A percentile compares a stretch with the other conserved stretches of the same genome.
These are phyloP conservation scores for Deilephila elpenor DNA, from an alignment of 2,888 invertebrate genomes.

Conservation along the genomic window DNA sequence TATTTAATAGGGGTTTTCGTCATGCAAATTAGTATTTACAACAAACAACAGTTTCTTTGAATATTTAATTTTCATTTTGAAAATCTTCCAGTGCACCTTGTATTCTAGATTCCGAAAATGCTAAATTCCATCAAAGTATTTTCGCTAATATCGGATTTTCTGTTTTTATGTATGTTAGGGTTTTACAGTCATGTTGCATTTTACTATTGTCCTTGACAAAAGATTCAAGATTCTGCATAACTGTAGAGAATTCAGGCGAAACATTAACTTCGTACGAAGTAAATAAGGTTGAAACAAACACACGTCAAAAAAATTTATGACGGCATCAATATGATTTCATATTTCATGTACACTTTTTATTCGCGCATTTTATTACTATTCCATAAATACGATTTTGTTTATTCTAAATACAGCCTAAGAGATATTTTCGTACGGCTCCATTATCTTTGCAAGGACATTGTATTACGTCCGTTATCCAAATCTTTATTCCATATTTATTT, in stretches of 20 bases:
- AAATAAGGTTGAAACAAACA: slow-evolving; percentile 36
- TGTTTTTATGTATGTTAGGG: background rate
- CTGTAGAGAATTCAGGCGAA: slow-evolving; percentile 33
- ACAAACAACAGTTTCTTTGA: too few species aligned
- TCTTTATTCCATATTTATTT: background rate
- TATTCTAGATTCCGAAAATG: background rate
- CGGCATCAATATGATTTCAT: slow-evolving; percentile 35
- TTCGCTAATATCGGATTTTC: background rate
- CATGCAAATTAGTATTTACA: too few species aligned
- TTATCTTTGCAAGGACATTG: slow-evolving; percentile 13
- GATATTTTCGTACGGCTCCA: background rate
- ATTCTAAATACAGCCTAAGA: slow-evolving; percentile 10
- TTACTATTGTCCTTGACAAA: slow-evolving; percentile 21
- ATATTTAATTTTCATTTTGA: background rate
- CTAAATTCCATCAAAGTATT: background rate
- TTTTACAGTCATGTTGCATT: slow-evolving; percentile 9
- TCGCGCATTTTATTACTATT: slow-evolving; percentile 34
- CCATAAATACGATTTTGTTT: slow-evolving; percentile 28
- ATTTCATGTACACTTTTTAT: slow-evolving; percentile 33
- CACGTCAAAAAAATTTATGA: slow-evolving; percentile 40
- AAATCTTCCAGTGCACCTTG: background rate
- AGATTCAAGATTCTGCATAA: slow-evolving; percentile 33
- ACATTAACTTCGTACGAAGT: slow-evolving; percentile 39
- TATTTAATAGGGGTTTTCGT: too few species aligned
- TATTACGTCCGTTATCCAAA: background rate